phyloP scores from a whole-genome alignment of 2,113 vertebrate species.

The Mungos mungo region DNA sequence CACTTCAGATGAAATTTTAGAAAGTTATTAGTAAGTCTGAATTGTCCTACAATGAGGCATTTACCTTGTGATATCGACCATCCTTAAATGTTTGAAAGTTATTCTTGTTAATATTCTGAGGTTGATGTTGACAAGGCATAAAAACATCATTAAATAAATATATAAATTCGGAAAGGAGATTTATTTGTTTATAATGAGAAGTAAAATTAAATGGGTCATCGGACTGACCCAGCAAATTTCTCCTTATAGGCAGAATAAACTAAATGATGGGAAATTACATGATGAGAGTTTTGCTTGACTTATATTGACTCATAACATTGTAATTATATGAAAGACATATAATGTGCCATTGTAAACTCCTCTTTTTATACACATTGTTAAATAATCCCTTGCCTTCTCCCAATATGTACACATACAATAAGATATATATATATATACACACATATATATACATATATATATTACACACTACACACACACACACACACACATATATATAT shows the following conservation, averaged over 20 bases:
- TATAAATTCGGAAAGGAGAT: neutral
- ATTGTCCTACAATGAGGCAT: neutral
- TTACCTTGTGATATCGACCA: neutral
- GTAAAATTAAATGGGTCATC: neutral
- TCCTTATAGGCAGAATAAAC: neutral
- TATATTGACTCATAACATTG: neutral
- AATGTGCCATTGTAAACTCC: neutral
- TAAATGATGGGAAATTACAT: neutral
- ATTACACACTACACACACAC: neutral
- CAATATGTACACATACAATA: neutral
- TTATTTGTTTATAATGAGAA: neutral
- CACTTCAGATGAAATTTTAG: neutral
- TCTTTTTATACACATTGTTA: neutral
- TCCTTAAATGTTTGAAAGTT: neutral
- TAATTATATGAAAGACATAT: neutral
- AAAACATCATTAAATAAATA: neutral
- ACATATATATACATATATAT: neutral
- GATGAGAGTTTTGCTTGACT: neutral
- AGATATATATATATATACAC: neutral
- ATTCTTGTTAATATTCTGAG: neutral
- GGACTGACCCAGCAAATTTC: neutral
- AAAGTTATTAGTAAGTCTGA: neutral
- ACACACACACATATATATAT: neutral
- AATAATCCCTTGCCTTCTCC: neutral
- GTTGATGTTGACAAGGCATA: neutral